A percentile compares a stretch with the other conserved stretches of the same genome.
phyloP scores from a whole-genome alignment of 2,113 vertebrate genomes.

The Natator depressus region DNA sequence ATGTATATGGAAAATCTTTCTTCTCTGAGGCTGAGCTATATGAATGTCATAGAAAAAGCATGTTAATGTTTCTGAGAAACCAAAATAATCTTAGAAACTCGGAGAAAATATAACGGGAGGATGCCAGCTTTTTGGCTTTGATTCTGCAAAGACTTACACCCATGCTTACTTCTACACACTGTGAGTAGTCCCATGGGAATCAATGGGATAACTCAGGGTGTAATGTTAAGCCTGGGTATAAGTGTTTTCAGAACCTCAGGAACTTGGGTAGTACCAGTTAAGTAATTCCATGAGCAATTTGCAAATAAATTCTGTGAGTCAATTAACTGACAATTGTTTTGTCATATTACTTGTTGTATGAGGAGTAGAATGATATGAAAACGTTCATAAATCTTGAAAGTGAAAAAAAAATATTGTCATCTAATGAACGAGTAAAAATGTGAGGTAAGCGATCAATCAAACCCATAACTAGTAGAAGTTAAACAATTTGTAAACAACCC shows the following conservation, averaged over 20 bases:
- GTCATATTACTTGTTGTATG: not conserved
- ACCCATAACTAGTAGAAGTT: no score
- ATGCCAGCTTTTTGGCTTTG: not conserved
- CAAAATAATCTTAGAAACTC: not conserved
- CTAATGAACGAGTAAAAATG: not conserved
- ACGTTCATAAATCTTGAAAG: rapidly evolving
- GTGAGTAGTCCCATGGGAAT: not conserved
- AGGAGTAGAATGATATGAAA: not conserved
- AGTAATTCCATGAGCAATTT: not conserved
- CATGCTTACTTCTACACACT: not conserved
- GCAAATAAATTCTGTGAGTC: not conserved
- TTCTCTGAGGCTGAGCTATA: rapidly evolving
- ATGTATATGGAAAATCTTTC: rapidly evolving
- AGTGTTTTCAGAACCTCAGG: not conserved
- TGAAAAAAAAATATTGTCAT: not conserved
- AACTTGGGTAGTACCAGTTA: not conserved
- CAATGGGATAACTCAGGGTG: not conserved
- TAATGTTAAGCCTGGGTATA: not conserved
- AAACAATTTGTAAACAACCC: no score
- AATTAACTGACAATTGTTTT: rapidly evolving
- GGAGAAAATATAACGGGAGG: not conserved
- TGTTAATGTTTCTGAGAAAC: not conserved
- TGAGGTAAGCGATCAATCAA: not conserved
- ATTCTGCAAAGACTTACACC: not conserved
- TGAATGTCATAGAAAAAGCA: rapidly evolving